A percentile compares a stretch with the other conserved stretches of the same genome.
Conservation (phyloP, 2,113 vertebrate genomes). For the Hucho hucho region DNA sequence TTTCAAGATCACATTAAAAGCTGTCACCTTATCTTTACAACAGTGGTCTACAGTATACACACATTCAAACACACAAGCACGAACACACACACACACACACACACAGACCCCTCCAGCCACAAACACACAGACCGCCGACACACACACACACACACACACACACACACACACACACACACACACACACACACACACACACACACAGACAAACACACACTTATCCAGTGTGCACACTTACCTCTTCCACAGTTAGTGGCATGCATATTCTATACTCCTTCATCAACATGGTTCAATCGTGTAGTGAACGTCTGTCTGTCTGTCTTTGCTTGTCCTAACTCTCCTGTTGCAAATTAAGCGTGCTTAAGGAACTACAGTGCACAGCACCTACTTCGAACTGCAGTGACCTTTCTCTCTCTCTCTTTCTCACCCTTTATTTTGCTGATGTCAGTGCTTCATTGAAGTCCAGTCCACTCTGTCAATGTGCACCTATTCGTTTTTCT, state of each 20-base stretch:
- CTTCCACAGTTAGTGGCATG: conserved; percentile 91
- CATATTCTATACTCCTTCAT: conserved; percentile 92
- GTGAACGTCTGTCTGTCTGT: conserved; percentile 12
- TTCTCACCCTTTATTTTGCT: background rate
- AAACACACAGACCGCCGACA: background rate
- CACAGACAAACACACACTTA: background rate
- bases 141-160: background rate
- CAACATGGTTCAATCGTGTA: conserved; percentile 75
- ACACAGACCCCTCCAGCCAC: background rate
- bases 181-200: background rate
- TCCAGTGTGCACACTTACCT: conserved; percentile 74
- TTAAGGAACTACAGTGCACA: conserved; percentile 19
- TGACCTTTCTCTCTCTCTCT: conserved; percentile 38
- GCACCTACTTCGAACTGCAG: conserved; percentile 24
- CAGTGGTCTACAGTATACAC: background rate
- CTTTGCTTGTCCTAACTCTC: conserved; percentile 28
- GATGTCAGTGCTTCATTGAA: too few species aligned
- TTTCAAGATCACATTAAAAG: background rate
- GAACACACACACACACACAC: background rate
- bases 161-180: conserved; percentile 6
- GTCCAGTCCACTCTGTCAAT: too few species aligned
- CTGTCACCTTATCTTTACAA: background rate
- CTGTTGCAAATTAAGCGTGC: conserved; percentile 40
- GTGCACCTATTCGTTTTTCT: too few species aligned
- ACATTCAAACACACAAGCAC: background rate